Conservation (phyloP, 2,888 invertebrate species). For the Rhamnusium bicolor region DNA sequence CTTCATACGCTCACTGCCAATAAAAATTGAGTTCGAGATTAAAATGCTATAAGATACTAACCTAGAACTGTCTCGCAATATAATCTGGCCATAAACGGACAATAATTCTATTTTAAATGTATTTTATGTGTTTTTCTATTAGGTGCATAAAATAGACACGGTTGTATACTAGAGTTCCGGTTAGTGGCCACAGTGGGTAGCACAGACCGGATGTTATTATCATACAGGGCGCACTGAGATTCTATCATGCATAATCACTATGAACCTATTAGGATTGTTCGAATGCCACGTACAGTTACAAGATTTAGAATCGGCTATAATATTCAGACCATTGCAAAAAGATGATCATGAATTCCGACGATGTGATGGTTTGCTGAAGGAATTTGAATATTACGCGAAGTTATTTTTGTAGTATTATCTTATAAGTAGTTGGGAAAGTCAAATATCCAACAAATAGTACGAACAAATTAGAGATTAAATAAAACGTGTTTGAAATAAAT, state of each 20-base stretch:
- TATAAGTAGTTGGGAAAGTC: not conserved
- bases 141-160: constrained; percentile 20
- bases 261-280: constrained; percentile 26
- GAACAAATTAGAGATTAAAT: not conserved
- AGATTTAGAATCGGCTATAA: constrained; percentile 13
- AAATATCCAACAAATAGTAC: not conserved
- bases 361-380: not conserved
- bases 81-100: not conserved
- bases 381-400: not conserved
- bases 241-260: constrained; percentile 27
- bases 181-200: constrained; percentile 18
- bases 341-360: not conserved
- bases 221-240: constrained; percentile 28
- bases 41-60: not conserved
- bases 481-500: not conserved
- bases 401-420: not conserved
- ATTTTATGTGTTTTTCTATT: constrained; percentile 15
- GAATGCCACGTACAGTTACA: constrained; percentile 13
- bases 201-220: constrained; percentile 28
- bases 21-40: not conserved
- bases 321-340: constrained; percentile 18
- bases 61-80: not conserved
- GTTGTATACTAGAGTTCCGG: constrained; percentile 23
- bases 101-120: not conserved
- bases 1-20: not conserved